These are phyloP conservation scores for Noctua comes DNA, from an alignment of 2,888 invertebrate species.

Conservation along the genomic window DNA sequence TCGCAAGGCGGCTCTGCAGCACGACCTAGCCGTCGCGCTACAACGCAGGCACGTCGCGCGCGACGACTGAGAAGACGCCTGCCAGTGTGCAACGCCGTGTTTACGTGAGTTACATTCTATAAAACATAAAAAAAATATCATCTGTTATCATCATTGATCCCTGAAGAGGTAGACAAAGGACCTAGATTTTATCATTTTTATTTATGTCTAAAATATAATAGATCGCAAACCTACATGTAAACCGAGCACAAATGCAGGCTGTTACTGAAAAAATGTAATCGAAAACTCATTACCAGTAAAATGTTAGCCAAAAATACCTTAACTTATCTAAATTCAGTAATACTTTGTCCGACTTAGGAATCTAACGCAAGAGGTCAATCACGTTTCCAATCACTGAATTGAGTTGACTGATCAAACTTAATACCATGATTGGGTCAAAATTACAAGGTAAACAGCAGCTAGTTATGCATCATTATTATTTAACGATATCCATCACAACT, in stretches of 20 bases:
- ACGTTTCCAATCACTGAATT: no score
- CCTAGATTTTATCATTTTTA: neutral
- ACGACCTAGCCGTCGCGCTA: constrained; percentile 96
- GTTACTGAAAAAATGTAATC: no score
- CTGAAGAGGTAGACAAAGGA: neutral
- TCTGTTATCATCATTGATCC: neutral
- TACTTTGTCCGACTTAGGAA: no score
- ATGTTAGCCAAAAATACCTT: no score
- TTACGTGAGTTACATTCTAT: constrained; percentile 58
- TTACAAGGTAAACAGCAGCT: neutral
- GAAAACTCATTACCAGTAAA: no score
- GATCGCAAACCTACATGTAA: no score
- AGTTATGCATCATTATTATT: neutral
- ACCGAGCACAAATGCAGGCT: no score
- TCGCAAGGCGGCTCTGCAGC: constrained; percentile 95
- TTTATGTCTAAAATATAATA: no score
- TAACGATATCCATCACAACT: neutral
- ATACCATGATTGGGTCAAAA: no score
- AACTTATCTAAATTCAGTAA: no score
- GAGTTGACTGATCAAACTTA: no score
- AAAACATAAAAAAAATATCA: neutral
- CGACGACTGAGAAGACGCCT: constrained; percentile 81
- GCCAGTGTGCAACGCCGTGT: constrained; percentile 45
- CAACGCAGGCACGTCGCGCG: constrained; percentile 94
- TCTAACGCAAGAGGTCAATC: no score